Percentiles rank a stretch among this genome's conserved stretches.
phyloP scores from a whole-genome alignment of 1,140 invertebrate genomes.

The Drosophila melanogaster region DNA sequence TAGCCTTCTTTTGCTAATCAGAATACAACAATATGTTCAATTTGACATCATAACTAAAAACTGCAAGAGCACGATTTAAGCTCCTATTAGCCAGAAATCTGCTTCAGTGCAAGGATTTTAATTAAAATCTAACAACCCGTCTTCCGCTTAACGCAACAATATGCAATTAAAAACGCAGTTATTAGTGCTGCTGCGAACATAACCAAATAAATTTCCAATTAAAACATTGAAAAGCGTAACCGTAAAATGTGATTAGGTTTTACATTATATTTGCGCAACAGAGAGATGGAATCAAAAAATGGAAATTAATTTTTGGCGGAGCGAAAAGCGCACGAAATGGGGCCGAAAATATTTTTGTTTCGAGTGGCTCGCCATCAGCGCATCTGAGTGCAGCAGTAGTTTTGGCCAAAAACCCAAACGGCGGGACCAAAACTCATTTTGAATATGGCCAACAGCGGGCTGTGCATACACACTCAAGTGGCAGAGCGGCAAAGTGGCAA shows the following conservation, averaged over 20 bases:
- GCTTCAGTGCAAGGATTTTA: constrained; percentile 23
- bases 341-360: constrained; percentile 48
- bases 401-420: constrained; percentile 38
- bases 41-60: neutral
- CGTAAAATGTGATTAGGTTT: constrained; percentile 35
- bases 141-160: constrained; percentile 21
- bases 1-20: no score
- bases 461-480: constrained; percentile 47
- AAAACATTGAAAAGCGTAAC: constrained; percentile 38
- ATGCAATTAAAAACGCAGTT: constrained; percentile 70
- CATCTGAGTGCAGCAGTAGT: constrained; percentile 15
- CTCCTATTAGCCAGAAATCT: neutral
- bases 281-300: constrained; percentile 33
- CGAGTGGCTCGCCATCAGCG: constrained; percentile 40
- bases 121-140: constrained; percentile 35
- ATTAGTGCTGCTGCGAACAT: constrained; percentile 39
- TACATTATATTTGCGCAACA: constrained; percentile 34
- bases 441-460: constrained; percentile 40
- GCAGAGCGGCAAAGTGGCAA: constrained; percentile 52
- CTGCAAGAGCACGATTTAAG: constrained; percentile 4
- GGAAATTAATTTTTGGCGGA: constrained; percentile 66
- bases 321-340: constrained; percentile 1
- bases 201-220: constrained; percentile 80
- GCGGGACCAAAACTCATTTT: constrained; percentile 70
- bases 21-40: no score